Base-by-base conservation (phyloP, 1,140 invertebrate species). In the Drosophila yakuba region DNA sequence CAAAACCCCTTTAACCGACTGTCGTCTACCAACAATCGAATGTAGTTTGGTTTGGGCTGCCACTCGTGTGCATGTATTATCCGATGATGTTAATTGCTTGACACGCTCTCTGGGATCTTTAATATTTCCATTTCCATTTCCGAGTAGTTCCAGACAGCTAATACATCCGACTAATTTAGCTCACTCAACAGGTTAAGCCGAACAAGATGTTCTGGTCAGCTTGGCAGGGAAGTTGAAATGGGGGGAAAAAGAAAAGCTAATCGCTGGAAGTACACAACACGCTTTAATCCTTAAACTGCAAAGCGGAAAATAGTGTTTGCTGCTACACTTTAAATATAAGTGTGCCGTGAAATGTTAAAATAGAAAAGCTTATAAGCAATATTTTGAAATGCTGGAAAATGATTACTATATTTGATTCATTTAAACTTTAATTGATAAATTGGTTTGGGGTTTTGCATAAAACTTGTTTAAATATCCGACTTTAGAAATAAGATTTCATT, bases 231-330 rank as follows among this genome's bases (percentile, higher is more conserved):
- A 35, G 48, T 11, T 45, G 25, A 17, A 47, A 63, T 15, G 17
- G 14, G 28, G 28, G 17, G 41, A 4, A 23, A 35, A 35, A 7
- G 3, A 14, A 50, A 14, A 67, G 41, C 50, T 69, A 38, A 47
- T 35, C 48, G n/a, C 38, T 11, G 6, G 38, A 41, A 28, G 15
- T 56, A 35, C 17, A 20, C 25, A 55, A 45, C 73, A 68, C 62
- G 50, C 41, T 69, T 77, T 69, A 77, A 69, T 69, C 74, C 74
- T 54, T 71, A 32, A 71, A 77, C 44, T 78, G 57, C 28, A 45
- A 20, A 62, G 64, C 20, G 41, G 58, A 78, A 78, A 78, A 57
- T 52, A 56, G 23, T 20, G 20, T 5, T 68, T 36, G 11, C 7
- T 23, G 23, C 32, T 51, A 20, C 35, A 57, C 64, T 38, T 11